Base-by-base conservation (phyloP, 2,888 invertebrate genomes). In the Charanyca ferruginea region DNA sequence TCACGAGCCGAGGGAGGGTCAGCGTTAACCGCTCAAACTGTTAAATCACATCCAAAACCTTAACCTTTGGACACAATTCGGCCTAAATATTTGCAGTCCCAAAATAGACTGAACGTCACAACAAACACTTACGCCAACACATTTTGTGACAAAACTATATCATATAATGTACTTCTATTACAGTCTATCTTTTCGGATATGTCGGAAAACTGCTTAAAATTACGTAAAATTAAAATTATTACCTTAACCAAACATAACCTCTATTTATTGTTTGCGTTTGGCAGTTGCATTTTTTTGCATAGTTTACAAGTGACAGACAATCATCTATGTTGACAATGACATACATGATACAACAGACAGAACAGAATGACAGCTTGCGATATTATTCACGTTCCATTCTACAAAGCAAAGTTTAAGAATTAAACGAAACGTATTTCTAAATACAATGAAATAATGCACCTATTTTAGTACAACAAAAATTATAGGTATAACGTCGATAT, bases 31-130 rank as follows among this genome's bases (percentile, higher is more conserved):
- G 87, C 85, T 88, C 83, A 85, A 87, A 88, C 84, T 83, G 85
- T 86, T 89, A 90, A 89, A 89, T 89, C 88, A 89, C 88, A 88
- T 85, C 82, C 87, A 89, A 92, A 93, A 89, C 93, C 91, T 94
- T 93, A 90, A 95, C 95, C 95, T 95, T 94, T 95, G 95, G 87
- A 91, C 93, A 88, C 87, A 90, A 91, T 88, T 87, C 87, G 93
- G 87, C 90, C 91, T 89, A 91, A 91, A 93, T 93, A 91, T 73
- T 83, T 88, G 83, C 74, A 80, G 77, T 89, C 91, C 89, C 83
- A 93, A 95, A 95, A 95, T 95, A 95, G 95, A 94, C 85, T 83
- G 77, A 85, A 86, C 85, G 89, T 87, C 90, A 90, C 76, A 74
- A 83, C 66, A 85, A 80, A 83, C 80, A 77, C 79, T 73, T 71